phyloP scores from a whole-genome alignment of 92 coral and sea anemone species.

The Montipora capitata region DNA sequence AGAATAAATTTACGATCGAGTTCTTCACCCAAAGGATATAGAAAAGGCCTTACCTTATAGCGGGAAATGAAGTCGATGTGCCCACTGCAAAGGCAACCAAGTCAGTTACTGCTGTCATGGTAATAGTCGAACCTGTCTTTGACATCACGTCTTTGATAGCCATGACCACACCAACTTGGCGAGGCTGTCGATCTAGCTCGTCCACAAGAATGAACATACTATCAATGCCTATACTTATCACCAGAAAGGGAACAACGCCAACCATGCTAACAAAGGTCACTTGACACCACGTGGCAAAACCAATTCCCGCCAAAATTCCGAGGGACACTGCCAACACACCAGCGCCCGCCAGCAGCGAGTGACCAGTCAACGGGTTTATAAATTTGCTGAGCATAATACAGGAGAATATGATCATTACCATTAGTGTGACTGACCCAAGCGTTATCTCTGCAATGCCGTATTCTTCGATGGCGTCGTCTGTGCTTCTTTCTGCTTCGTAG shows the following conservation, averaged over 20 bases:
- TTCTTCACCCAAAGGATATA: no score
- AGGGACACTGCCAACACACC: constrained; percentile 89
- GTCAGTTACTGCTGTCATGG: constrained; percentile 97
- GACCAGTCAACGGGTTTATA: constrained; percentile 88
- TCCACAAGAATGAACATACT: constrained; percentile 93
- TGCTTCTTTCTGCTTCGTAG: constrained; percentile 80
- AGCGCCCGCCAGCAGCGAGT: constrained; percentile 85
- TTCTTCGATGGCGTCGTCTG: constrained; percentile 88
- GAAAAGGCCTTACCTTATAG: constrained; percentile 37
- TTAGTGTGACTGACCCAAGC: constrained; percentile 76
- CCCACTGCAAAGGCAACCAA: constrained; percentile 93
- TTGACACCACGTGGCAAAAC: constrained; percentile 65
- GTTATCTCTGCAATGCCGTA: constrained; percentile 78
- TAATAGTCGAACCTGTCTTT: constrained; percentile 89
- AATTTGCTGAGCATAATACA: constrained; percentile 82
- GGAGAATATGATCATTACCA: constrained; percentile 87
- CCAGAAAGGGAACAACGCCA: constrained; percentile 83
- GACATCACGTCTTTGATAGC: constrained; percentile 93
- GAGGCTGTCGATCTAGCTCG: constrained; percentile 88
- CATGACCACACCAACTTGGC: constrained; percentile 68
- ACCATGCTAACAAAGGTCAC: constrained; percentile 84
- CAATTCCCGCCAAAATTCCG: constrained; percentile 93
- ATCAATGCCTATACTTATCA: constrained; percentile 91
- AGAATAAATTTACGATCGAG: no score
- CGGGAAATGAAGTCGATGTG: constrained; percentile 88